phyloP scores from a whole-genome alignment of 2,888 invertebrate genomes.

The Nephrotoma flavescens region DNA sequence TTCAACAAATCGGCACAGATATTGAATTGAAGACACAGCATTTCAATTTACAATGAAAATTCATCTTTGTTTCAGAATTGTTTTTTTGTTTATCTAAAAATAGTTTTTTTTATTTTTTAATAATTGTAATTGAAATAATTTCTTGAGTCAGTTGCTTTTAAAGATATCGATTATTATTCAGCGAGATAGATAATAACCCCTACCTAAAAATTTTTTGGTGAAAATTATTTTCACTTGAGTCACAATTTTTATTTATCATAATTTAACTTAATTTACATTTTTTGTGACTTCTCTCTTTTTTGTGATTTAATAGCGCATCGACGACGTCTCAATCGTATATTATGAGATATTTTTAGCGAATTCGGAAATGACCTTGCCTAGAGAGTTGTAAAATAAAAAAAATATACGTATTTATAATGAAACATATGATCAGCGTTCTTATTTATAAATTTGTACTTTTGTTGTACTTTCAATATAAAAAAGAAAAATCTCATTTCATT shows the following conservation, averaged over 20 bases:
- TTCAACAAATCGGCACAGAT: background rate
- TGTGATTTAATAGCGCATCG: background rate
- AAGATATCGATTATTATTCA: background rate
- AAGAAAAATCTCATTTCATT: background rate
- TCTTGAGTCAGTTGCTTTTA: background rate
- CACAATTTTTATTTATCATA: background rate
- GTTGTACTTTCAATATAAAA: background rate
- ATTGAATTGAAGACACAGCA: background rate
- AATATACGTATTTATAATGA: background rate
- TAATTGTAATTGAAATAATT: background rate
- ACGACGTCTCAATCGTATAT: background rate
- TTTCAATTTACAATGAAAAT: background rate
- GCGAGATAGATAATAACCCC: background rate
- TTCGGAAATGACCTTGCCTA: background rate
- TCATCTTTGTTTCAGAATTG: background rate
- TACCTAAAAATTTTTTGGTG: background rate
- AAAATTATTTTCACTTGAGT: background rate
- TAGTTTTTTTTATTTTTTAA: background rate
- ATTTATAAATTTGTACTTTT: background rate
- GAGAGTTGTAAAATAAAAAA: background rate
- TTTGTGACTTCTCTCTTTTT: background rate
- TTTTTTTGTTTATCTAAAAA: background rate
- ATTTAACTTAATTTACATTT: background rate
- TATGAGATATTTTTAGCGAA: background rate
- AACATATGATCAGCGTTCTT: background rate